A percentile compares a stretch with the other conserved stretches of the same genome.
These are phyloP conservation scores for Drosophila ogumai DNA, from an alignment of 1,140 invertebrate genomes.

Conservation along the genomic window DNA sequence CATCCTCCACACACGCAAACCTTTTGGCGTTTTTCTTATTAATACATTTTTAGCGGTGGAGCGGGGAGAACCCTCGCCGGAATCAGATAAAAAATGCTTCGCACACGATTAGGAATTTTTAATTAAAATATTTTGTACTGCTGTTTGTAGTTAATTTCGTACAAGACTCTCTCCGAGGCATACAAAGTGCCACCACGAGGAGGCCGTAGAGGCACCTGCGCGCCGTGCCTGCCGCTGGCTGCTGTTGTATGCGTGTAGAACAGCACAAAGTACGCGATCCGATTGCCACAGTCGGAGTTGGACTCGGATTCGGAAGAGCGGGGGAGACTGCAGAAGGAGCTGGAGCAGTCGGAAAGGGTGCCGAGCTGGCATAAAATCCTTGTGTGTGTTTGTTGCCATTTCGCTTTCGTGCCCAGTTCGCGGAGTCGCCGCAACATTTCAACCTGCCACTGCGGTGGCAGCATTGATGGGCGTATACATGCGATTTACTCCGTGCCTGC, in stretches of 20 bases:
- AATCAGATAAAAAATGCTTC: conserved; percentile 85
- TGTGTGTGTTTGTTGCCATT: conserved; percentile 63
- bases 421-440: conserved; percentile 74
- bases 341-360: conserved; percentile 56
- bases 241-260: conserved; percentile 82
- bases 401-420: conserved; percentile 76
- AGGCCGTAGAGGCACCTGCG: conserved; percentile 72
- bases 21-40: conserved; percentile 82
- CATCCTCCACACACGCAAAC: conserved; percentile 75
- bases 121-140: conserved; percentile 85
- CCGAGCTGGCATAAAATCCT: conserved; percentile 63
- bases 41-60: conserved; percentile 77
- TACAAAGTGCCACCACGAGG: conserved; percentile 61
- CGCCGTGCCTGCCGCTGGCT: conserved; percentile 24
- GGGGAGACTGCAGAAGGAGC: background rate
- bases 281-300: conserved; percentile 69
- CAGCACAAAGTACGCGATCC: conserved; percentile 82
- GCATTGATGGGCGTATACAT: conserved; percentile 83
- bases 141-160: conserved; percentile 83
- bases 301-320: conserved; percentile 10
- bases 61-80: conserved; percentile 37
- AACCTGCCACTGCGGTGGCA: conserved; percentile 82
- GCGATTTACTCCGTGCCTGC: conserved; percentile 75
- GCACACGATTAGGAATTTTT: conserved; percentile 85
- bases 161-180: conserved; percentile 72